Evolutionary conservation across 2,113 vertebrate genomes (phyloP).

Genomic region (Gallinago undulata): DNA sequence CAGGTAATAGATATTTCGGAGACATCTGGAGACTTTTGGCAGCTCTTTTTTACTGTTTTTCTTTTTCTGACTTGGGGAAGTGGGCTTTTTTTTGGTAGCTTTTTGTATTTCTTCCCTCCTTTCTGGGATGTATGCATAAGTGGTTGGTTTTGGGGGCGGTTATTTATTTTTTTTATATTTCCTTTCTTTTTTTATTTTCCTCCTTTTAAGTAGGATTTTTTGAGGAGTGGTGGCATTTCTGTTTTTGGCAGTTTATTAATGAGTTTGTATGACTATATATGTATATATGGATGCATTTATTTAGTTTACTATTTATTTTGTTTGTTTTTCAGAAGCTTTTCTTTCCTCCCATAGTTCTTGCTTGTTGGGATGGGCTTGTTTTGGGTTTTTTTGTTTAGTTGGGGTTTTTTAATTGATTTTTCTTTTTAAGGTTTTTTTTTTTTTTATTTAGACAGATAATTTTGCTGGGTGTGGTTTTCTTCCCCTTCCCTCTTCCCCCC

Average conservation of each 20-base stretch:
- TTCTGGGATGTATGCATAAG: neutral
- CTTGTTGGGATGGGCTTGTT: neutral
- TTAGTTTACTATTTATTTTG: neutral
- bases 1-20: neutral
- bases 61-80: neutral
- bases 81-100: accelerated
- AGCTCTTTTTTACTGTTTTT: neutral
- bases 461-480: neutral
- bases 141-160: accelerated
- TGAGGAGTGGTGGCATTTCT: neutral
- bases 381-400: accelerated
- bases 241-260: neutral
- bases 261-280: neutral
- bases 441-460: neutral
- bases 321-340: neutral
- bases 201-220: neutral
- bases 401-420: neutral
- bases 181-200: neutral
- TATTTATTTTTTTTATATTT: neutral
- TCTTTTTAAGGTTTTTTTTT: neutral
- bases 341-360: neutral
- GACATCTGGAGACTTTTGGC: neutral
- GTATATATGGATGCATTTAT: neutral
- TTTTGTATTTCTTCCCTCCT: neutral
- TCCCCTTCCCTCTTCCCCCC: no score